Evolutionary conservation across 1,140 invertebrate species (phyloP), one percentile per base, ranked within the genome.

Genomic region (Mya arenaria): DNA sequence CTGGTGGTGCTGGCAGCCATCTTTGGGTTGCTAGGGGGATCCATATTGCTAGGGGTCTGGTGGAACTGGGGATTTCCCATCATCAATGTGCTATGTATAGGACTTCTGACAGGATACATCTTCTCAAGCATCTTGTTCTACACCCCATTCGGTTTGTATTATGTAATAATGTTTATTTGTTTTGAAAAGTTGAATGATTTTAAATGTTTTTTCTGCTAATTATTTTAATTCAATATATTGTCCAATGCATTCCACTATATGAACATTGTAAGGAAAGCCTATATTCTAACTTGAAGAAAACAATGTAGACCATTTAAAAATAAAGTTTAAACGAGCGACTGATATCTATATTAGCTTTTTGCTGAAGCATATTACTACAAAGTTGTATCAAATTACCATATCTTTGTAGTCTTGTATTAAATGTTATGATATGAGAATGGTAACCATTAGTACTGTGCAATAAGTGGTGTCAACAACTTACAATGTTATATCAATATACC

Each of bases 121-220:
- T 15, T 87, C 3, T 39, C 84, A 15, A 58, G 80, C 41, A 55
- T 74, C 8, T 41, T 84, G 10, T 87, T 87, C 52, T 87, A 85
- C 48, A 85, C 86, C 30, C 86, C 86, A 30, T 80, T 85, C 68
- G 86, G 86, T 87, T 68, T 74, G 77, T 73, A 56, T 6, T 56
- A 56, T 8, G n/a, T 23, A n/a, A 13, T 48, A n/a, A 48, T 13
- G 10, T 13, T 10, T 48, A 13, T 48, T 48, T 48, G 10, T n/a
- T 48, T n/a, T 48, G 10, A 13, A n/a, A 48, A 48, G n/a, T n/a
- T 13, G 10, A 48, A 48, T 10, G 10, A 48, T 10, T n/a, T 48
- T 13, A 10, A 48, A 48, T 13, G n/a, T 48, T 13, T n/a, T 13
- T 48, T 48, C 44, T 48, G n/a, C 10, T 48, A n/a, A 13, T n/a